Evolutionary conservation across 2,113 vertebrate genomes (phyloP).

Genomic region (Coreoperca whiteheadi): DNA sequence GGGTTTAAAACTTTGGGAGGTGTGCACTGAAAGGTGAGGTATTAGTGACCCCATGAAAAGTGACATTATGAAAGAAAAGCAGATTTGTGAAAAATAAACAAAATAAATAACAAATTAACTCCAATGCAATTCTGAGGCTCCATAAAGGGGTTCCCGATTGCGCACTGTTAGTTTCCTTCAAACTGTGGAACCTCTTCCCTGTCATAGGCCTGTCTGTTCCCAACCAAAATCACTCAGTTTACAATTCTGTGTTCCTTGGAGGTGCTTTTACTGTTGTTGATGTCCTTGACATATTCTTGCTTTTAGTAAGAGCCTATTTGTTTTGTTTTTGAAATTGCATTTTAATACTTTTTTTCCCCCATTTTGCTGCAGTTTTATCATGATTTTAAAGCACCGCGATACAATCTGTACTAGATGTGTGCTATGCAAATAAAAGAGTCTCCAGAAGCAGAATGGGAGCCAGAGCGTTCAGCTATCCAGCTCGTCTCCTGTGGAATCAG

Average conservation of each 20-base stretch:
- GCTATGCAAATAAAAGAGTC: constrained; percentile 6
- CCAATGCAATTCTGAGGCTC: neutral
- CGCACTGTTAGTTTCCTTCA: neutral
- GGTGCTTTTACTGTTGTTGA: neutral
- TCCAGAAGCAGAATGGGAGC: no score
- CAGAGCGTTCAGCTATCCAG: no score
- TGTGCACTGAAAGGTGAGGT: neutral
- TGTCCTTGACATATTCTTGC: neutral
- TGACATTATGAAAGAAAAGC: neutral
- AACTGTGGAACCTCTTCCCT: neutral
- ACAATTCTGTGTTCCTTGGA: neutral
- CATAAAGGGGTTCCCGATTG: neutral
- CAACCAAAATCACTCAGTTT: neutral
- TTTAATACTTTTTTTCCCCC: neutral
- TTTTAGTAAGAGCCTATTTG: neutral
- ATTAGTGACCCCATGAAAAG: neutral
- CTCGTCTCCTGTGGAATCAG: no score
- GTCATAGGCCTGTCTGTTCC: no score
- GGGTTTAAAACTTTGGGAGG: neutral
- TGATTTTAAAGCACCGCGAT: neutral
- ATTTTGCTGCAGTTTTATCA: neutral
- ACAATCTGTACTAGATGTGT: neutral
- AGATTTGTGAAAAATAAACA: neutral
- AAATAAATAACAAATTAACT: neutral
- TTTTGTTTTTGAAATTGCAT: neutral